Evolutionary conservation across 2,888 invertebrate species (phyloP).

Genomic region (Sympetrum striolatum): DNA sequence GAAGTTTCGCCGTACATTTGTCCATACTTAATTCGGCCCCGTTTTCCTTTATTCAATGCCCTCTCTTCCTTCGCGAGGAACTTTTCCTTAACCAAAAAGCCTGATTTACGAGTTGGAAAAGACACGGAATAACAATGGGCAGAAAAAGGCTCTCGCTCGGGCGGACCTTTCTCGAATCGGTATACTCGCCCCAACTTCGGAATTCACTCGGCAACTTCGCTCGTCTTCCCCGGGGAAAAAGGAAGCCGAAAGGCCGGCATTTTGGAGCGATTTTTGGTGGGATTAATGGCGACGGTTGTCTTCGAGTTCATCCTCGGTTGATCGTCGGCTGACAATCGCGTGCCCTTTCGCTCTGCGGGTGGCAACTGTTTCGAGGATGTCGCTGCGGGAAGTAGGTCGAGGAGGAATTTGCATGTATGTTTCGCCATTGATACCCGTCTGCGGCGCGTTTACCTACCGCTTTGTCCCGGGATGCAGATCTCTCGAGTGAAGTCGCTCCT

Average conservation of each 20-base stretch:
- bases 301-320: background rate
- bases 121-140: background rate
- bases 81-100: background rate
- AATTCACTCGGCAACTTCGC: background rate
- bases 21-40: background rate
- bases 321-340: background rate
- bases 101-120: background rate
- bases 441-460: background rate
- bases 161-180: background rate
- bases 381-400: background rate
- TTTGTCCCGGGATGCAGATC: background rate
- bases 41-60: background rate
- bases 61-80: background rate
- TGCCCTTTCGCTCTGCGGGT: background rate
- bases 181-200: background rate
- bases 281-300: background rate
- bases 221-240: background rate
- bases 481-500: background rate
- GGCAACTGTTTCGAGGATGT: background rate
- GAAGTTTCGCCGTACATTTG: background rate
- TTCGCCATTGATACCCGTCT: background rate
- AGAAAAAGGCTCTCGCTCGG: background rate
- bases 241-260: background rate
- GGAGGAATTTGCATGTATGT: background rate
- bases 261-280: background rate